Percentiles rank a stretch among this genome's conserved stretches.
phyloP scores from a whole-genome alignment of 2,888 invertebrate species.

The Thecocarcelia acutangulata region DNA sequence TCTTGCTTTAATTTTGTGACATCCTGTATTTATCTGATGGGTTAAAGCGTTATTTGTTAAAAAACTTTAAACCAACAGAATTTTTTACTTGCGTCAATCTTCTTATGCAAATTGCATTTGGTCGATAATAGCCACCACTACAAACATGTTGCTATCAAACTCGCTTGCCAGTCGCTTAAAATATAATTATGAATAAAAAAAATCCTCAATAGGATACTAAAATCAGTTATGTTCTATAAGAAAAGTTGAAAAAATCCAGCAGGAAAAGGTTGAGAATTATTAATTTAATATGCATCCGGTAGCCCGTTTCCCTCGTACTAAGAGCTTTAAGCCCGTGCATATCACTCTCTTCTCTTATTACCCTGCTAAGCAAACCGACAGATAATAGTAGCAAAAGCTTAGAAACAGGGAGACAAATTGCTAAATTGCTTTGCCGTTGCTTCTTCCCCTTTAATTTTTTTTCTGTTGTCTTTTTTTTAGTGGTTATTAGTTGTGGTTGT shows the following conservation, averaged over 20 bases:
- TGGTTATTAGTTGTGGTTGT: slow-evolving; percentile 43
- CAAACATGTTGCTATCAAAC: slow-evolving; percentile 43
- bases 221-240: slow-evolving; percentile 63
- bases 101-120: slow-evolving; percentile 49
- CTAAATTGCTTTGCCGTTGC: slow-evolving; percentile 59
- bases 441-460: slow-evolving; percentile 5
- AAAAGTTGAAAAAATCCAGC: slow-evolving; percentile 36
- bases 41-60: too few relatives aligned
- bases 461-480: slow-evolving; percentile 16
- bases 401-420: slow-evolving; percentile 41
- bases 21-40: neutral
- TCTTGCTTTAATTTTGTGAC: neutral
- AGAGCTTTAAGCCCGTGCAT: slow-evolving; percentile 22
- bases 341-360: too few relatives aligned
- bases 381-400: neutral
- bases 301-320: slow-evolving; percentile 63
- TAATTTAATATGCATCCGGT: slow-evolving; percentile 71
- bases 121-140: slow-evolving; percentile 32
- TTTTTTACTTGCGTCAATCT: slow-evolving; percentile 40
- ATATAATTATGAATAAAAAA: slow-evolving; percentile 14
- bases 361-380: too few relatives aligned
- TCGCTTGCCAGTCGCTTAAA: slow-evolving; percentile 2
- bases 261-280: slow-evolving; percentile 69
- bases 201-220: slow-evolving; percentile 47
- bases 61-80: slow-evolving; percentile 33